These are phyloP conservation scores for Micropoecilia bifurca DNA, from an alignment of 2,797 vertebrate species.

Conservation along the genomic window DNA sequence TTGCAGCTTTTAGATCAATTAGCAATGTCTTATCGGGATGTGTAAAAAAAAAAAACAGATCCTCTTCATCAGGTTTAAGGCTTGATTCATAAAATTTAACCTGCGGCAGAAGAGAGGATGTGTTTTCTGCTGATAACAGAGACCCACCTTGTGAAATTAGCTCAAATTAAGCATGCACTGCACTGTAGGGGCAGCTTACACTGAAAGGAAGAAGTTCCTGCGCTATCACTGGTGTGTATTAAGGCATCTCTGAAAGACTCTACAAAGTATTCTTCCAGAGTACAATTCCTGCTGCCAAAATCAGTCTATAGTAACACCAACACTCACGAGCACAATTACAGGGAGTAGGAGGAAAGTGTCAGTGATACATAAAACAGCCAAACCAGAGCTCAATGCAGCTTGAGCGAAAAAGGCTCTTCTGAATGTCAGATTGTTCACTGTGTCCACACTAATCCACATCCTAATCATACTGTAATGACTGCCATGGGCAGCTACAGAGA, in stretches of 20 bases:
- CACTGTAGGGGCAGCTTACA: slow-evolving; percentile 12
- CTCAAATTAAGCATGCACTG: neutral
- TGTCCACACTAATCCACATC: slow-evolving; percentile 64
- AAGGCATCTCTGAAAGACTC: slow-evolving; percentile 9
- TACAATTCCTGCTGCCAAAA: slow-evolving; percentile 27
- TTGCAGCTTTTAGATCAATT: slow-evolving; percentile 11
- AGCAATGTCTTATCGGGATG: slow-evolving; percentile 11
- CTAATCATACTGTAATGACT: slow-evolving; percentile 67
- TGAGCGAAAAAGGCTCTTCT: slow-evolving; percentile 59
- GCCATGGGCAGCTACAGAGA: slow-evolving; percentile 41
- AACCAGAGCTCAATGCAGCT: slow-evolving; percentile 44
- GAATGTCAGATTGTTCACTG: slow-evolving; percentile 62
- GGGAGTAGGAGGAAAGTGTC: slow-evolving; percentile 56
- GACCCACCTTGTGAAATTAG: slow-evolving; percentile 15
- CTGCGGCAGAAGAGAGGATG: slow-evolving; percentile 17
- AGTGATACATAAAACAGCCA: slow-evolving; percentile 62
- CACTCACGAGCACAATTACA: slow-evolving; percentile 48
- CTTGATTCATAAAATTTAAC: slow-evolving; percentile 34
- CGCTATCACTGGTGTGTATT: slow-evolving; percentile 6
- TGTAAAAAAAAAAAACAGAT: slow-evolving; percentile 2
- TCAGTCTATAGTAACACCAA: slow-evolving; percentile 43
- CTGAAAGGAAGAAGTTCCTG: neutral
- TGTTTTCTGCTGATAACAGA: slow-evolving; percentile 27
- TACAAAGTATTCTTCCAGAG: slow-evolving; percentile 43
- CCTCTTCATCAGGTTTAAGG: slow-evolving; percentile 21